Conservation (phyloP, 2,888 invertebrate species). For the Cinara cedri region DNA sequence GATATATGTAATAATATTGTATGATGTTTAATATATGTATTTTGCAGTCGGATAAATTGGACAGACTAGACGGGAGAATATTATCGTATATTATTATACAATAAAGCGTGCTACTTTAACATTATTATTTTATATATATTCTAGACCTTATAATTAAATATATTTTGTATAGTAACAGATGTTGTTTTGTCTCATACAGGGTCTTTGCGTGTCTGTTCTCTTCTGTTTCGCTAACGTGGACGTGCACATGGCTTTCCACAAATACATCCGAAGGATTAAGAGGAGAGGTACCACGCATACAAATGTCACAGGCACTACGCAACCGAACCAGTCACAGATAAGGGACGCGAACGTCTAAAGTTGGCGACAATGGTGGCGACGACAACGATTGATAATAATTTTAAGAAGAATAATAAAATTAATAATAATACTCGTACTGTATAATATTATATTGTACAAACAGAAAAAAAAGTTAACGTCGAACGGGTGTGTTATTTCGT, state of each 20-base stretch:
- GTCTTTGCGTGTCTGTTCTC: conserved; percentile 86
- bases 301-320: conserved; percentile 58
- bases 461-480: background rate
- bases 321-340: conserved; percentile 56
- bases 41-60: no score
- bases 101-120: no score
- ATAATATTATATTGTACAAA: background rate
- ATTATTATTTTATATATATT: no score
- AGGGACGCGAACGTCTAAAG: conserved; percentile 48
- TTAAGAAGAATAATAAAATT: no score
- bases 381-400: no score
- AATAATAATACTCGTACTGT: no score
- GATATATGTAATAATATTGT: background rate
- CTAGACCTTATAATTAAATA: no score
- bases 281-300: conserved; percentile 57
- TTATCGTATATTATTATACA: no score
- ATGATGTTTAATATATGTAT: no score
- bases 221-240: conserved; percentile 96
- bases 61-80: no score
- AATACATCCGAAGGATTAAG: conserved; percentile 57
- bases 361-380: no score
- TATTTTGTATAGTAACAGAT: background rate
- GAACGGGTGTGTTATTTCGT: background rate
- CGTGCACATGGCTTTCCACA: conserved; percentile 66
- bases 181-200: conserved; percentile 69